A percentile compares a stretch with the other conserved stretches of the same genome.
Evolutionary conservation across 2,888 invertebrate genomes (phyloP).

Genomic region (Protonemura montana): DNA sequence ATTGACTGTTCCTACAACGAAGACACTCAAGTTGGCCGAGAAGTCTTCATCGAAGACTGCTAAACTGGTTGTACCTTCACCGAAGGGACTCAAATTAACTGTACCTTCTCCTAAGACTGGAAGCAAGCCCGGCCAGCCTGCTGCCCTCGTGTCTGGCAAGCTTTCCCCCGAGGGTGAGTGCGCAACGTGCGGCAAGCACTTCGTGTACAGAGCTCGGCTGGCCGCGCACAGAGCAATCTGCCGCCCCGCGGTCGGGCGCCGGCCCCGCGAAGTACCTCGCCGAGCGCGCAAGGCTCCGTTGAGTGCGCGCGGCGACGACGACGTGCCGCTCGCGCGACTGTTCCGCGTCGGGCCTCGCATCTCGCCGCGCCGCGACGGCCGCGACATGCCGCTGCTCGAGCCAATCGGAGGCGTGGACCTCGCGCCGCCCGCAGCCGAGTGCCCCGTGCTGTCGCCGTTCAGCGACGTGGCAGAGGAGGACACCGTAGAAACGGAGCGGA

Average conservation of each 20-base stretch:
- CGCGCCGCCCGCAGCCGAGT: constrained; percentile 1
- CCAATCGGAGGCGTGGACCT: constrained; percentile 16
- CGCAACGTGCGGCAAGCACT: background rate
- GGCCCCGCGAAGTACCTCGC: background rate
- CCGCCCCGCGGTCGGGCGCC: background rate
- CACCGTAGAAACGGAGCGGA: background rate
- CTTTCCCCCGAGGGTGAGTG: background rate
- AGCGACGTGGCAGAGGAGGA: background rate
- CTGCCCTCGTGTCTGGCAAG: background rate
- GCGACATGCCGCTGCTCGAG: constrained; percentile 47
- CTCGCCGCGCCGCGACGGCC: background rate
- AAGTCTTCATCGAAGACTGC: no score
- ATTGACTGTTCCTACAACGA: no score
- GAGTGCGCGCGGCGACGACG: background rate
- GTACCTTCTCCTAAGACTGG: no score
- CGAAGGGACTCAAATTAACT: no score
- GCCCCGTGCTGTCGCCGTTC: constrained; percentile 36
- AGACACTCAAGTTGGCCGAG: no score
- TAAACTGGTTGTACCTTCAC: background rate
- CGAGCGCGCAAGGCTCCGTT: background rate
- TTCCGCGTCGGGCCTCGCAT: background rate
- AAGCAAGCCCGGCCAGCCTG: background rate
- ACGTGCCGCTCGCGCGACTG: constrained; percentile 7
- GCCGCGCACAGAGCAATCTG: background rate
- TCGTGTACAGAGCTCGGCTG: background rate